A percentile compares a stretch with the other conserved stretches of the same genome.
Evolutionary conservation across 2,888 invertebrate genomes (phyloP).

Genomic region (Phortica magna): DNA sequence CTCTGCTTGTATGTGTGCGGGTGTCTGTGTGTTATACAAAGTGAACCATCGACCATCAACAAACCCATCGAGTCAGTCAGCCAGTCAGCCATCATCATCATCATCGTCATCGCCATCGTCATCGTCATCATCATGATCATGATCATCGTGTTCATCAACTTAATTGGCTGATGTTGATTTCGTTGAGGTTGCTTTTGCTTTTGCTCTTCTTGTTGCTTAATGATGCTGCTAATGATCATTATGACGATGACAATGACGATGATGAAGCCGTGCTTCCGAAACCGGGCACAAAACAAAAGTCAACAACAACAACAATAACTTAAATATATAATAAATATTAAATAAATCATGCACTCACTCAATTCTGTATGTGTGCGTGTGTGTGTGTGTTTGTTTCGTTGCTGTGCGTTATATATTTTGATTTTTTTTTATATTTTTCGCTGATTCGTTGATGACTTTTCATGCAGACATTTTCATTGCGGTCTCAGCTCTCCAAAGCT

Average conservation of each 20-base stretch:
- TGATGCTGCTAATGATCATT: neutral
- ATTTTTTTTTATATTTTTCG: neutral
- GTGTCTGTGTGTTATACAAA: neutral
- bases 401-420: neutral
- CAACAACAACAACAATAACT: neutral
- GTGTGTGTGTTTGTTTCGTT: neutral
- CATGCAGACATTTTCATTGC: neutral
- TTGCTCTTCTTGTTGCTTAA: neutral
- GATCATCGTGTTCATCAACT: neutral
- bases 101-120: too few species aligned
- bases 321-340: neutral
- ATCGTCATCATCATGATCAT: neutral
- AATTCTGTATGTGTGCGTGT: neutral
- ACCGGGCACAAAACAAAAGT: neutral
- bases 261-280: neutral
- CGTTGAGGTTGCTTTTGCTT: neutral
- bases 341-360: neutral
- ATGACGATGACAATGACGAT: neutral
- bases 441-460: neutral
- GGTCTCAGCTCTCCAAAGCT: neutral
- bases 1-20: conserved; percentile 42
- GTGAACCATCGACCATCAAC: neutral
- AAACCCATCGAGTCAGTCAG: neutral
- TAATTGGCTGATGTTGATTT: neutral
- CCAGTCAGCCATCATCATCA: neutral